Percentiles rank a stretch among this genome's conserved stretches.
phyloP scores from a whole-genome alignment of 2,113 vertebrate species.

The Catharus minimus region DNA sequence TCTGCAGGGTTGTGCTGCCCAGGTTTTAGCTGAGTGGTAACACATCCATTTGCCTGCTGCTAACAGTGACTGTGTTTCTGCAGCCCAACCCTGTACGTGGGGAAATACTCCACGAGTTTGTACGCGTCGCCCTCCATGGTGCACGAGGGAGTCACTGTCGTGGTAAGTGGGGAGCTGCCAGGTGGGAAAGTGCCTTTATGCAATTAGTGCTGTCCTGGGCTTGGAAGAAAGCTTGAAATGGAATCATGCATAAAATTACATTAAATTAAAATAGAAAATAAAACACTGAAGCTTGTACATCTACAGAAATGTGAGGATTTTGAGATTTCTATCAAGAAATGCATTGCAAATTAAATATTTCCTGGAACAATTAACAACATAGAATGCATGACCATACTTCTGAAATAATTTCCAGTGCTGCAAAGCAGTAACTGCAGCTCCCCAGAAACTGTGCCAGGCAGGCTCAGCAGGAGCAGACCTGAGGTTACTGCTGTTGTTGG shows the following conservation, averaged over 20 bases:
- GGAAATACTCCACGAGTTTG: conserved; percentile 93
- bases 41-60: not conserved
- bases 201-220: not conserved
- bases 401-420: not conserved
- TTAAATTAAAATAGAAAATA: not conserved
- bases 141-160: conserved; percentile 93
- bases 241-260: not conserved
- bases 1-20: not conserved
- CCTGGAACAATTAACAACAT: not conserved
- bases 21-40: not conserved
- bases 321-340: not conserved
- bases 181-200: not conserved
- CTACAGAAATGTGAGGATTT: not conserved
- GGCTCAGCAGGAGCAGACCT: not conserved
- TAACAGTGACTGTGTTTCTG: not conserved
- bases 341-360: not conserved
- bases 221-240: not conserved
- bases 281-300: not conserved
- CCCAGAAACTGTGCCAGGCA: not conserved
- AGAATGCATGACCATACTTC: not conserved
- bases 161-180: conserved; percentile 81
- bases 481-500: not conserved
- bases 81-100: conserved; percentile 95
- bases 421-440: not conserved
- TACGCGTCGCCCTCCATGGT: conserved; percentile 95